Percentiles rank a stretch among this genome's conserved stretches.
Evolutionary conservation across 2,797 vertebrate genomes (phyloP).

Genomic region (Capromys pilorides): DNA sequence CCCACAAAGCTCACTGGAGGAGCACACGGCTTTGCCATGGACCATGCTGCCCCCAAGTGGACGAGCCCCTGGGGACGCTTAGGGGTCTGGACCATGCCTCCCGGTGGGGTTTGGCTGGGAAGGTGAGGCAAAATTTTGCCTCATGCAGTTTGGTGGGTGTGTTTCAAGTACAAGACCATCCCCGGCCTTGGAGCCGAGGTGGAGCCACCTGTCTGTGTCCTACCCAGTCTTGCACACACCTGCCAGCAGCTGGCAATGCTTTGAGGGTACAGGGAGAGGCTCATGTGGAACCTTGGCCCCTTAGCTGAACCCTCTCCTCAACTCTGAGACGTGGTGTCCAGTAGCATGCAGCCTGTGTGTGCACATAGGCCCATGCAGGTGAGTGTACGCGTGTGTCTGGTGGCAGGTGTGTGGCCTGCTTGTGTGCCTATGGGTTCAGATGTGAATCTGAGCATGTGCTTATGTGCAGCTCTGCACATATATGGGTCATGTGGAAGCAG

Average conservation of each 20-base stretch:
- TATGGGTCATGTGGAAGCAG: background rate
- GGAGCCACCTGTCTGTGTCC: background rate
- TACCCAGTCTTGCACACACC: background rate
- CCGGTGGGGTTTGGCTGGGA: accelerated
- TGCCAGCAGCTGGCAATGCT: background rate
- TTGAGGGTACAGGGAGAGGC: background rate
- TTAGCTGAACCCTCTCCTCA: background rate
- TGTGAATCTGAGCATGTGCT: background rate
- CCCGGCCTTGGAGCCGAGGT: constrained; percentile 1
- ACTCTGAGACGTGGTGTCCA: background rate
- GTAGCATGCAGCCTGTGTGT: background rate
- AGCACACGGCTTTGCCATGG: background rate
- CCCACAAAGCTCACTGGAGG: background rate
- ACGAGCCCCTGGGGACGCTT: background rate
- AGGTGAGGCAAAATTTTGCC: background rate
- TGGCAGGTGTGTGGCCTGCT: background rate
- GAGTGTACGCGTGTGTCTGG: accelerated
- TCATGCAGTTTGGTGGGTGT: background rate
- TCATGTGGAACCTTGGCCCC: background rate
- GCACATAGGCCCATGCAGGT: background rate
- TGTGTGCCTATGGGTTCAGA: background rate
- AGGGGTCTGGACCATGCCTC: background rate
- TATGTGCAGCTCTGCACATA: background rate
- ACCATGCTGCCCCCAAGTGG: background rate
- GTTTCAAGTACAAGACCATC: background rate